Evolutionary conservation across 1,140 invertebrate genomes (phyloP).

Genomic region (Maniola jurtina): DNA sequence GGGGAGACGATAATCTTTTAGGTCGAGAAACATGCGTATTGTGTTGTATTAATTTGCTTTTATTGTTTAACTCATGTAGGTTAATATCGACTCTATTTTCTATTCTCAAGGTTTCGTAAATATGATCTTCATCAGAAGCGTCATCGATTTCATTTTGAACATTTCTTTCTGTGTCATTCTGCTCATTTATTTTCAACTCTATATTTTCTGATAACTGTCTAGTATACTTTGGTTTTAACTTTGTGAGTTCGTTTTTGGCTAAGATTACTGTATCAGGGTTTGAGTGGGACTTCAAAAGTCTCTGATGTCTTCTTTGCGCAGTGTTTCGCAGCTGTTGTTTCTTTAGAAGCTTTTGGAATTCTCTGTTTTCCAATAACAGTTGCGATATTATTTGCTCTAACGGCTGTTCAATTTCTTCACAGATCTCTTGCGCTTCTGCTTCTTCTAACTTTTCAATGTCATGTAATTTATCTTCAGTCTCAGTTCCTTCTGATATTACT

Average conservation of each 20-base stretch:
- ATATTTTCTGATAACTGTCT: constrained; percentile 73
- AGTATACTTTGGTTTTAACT: constrained; percentile 69
- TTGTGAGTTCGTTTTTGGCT: constrained; percentile 59
- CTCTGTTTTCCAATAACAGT: constrained; percentile 89
- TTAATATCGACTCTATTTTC: constrained; percentile 51
- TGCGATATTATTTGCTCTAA: constrained; percentile 90
- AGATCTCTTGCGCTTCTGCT: constrained; percentile 61
- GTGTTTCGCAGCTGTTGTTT: constrained; percentile 82
- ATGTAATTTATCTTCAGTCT: constrained; percentile 52
- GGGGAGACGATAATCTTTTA: constrained; percentile 56
- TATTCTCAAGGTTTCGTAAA: constrained; percentile 73
- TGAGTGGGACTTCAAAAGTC: constrained; percentile 76
- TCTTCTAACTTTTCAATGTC: constrained; percentile 43
- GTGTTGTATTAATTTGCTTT: constrained; percentile 64
- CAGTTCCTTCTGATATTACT: constrained; percentile 66
- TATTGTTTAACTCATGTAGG: constrained; percentile 49
- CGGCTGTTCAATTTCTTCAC: constrained; percentile 77
- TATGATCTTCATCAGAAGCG: constrained; percentile 79
- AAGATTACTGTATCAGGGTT: constrained; percentile 69
- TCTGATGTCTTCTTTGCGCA: constrained; percentile 79
- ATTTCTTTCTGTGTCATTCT: constrained; percentile 22
- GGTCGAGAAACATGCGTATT: constrained; percentile 41
- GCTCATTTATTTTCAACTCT: constrained; percentile 41
- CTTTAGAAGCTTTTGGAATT: constrained; percentile 88
- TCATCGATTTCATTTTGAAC: constrained; percentile 30